These are phyloP conservation scores for Tenthredo amoena DNA, from an alignment of 2,888 invertebrate genomes.

Conservation along the genomic window DNA sequence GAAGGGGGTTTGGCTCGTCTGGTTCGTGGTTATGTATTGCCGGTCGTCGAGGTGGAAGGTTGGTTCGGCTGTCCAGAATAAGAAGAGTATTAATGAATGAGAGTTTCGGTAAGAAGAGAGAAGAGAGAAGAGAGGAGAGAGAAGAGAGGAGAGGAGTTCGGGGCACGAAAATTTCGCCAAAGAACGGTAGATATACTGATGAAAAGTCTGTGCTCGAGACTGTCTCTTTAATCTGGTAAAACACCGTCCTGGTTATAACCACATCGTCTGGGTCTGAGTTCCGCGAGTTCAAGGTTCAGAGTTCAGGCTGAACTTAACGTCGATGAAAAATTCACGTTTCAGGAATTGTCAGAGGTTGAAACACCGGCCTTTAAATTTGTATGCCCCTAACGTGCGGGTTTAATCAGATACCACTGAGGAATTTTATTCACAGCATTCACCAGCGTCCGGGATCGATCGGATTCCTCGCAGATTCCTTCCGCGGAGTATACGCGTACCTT, in stretches of 20 bases:
- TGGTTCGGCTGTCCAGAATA: conserved; percentile 69
- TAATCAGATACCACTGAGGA: conserved; percentile 43
- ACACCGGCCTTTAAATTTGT: conserved; percentile 34
- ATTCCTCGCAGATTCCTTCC: background rate
- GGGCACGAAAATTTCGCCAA: conserved; percentile 32
- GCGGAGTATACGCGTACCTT: background rate
- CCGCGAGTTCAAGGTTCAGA: conserved; percentile 7
- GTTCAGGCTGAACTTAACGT: background rate
- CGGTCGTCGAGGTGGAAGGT: conserved; percentile 62
- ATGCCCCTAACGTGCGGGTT: conserved; percentile 36
- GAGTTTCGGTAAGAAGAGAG: conserved; percentile 56
- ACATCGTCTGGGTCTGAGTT: background rate
- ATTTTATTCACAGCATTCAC: conserved; percentile 40
- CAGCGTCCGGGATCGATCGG: background rate
- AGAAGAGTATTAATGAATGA: conserved; percentile 74
- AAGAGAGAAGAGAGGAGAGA: conserved; percentile 12
- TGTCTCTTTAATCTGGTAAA: conserved; percentile 22
- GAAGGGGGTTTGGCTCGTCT: conserved; percentile 59
- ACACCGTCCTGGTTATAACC: background rate
- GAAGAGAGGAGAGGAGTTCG: conserved; percentile 33
- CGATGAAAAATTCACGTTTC: conserved; percentile 38
- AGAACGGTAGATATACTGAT: background rate
- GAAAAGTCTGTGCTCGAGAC: conserved; percentile 14
- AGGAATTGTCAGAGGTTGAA: conserved; percentile 1
- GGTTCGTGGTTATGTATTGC: conserved; percentile 58